phyloP scores from a whole-genome alignment of 1,140 invertebrate genomes.

The Leptinotarsa undecemlineata region DNA sequence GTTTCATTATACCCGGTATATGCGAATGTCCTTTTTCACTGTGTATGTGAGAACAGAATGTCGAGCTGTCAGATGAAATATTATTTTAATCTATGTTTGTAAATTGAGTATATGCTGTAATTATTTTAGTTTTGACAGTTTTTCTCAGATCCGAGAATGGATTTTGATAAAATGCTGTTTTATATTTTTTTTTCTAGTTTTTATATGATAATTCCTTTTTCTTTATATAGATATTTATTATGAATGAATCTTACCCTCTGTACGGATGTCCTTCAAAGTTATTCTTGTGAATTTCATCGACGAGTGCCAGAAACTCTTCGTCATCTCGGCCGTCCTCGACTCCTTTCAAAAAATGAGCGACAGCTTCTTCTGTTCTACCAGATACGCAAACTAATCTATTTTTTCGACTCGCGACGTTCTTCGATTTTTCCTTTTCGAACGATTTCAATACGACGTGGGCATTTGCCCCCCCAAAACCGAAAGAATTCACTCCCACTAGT shows the following conservation, averaged over 20 bases:
- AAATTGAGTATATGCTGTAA: no score
- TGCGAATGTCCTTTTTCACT: no score
- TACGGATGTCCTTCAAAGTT: conserved; percentile 23
- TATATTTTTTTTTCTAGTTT: no score
- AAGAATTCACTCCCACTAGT: conserved; percentile 60
- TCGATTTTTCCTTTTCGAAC: neutral
- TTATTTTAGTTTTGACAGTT: no score
- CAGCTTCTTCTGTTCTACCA: conserved; percentile 69
- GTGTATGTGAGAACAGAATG: no score
- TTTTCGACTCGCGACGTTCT: conserved; percentile 40
- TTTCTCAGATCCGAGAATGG: no score
- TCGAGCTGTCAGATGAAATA: no score
- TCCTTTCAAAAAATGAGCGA: conserved; percentile 69
- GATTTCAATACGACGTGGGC: conserved; percentile 24
- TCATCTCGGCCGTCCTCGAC: conserved; percentile 63
- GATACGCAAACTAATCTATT: conserved; percentile 63
- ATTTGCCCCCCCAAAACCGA: conserved; percentile 67
- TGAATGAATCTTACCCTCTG: conserved; percentile 12
- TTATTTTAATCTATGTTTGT: no score
- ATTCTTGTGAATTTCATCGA: conserved; percentile 55
- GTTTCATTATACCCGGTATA: no score
- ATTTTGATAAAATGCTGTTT: no score
- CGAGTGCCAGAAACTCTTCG: conserved; percentile 59
- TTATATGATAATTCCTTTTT: no score
- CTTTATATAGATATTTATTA: no score